Evolutionary conservation across 2,113 vertebrate genomes (phyloP).

Genomic region (Heloderma charlesbogerti): DNA sequence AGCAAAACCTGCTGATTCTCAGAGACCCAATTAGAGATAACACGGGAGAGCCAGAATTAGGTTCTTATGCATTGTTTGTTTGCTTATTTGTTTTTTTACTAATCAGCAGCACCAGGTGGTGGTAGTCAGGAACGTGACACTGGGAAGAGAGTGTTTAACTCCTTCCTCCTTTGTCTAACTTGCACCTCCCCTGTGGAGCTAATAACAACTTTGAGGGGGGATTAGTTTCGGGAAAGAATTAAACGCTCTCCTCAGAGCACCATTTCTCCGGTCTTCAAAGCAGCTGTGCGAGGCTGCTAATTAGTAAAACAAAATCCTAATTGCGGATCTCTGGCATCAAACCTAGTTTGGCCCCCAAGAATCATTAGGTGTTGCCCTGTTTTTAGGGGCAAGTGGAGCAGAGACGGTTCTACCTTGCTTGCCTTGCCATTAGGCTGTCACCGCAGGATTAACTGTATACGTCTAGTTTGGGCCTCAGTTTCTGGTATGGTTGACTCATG

Average conservation of each 20-base stretch:
- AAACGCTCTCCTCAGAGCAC: neutral
- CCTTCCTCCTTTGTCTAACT: neutral
- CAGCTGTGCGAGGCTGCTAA: neutral
- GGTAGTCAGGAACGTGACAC: too few relatives aligned
- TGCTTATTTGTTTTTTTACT: neutral
- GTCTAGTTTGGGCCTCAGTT: neutral
- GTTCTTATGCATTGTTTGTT: neutral
- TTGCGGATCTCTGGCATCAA: neutral
- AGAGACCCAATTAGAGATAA: neutral
- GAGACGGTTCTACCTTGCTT: neutral
- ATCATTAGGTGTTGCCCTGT: too few relatives aligned
- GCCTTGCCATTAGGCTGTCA: neutral
- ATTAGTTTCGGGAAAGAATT: neutral
- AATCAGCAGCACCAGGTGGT: neutral
- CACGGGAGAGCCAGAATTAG: neutral
- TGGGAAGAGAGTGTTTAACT: neutral
- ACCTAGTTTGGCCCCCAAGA: neutral
- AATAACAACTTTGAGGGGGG: neutral
- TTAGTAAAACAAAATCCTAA: neutral
- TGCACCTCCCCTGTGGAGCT: neutral
- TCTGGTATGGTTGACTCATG: too few relatives aligned
- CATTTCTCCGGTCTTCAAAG: neutral
- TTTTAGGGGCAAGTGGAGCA: neutral
- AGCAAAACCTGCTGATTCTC: neutral
- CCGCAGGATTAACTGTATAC: neutral